A percentile compares a stretch with the other conserved stretches of the same genome.
Evolutionary conservation across 2,113 vertebrate species (phyloP).

Genomic region (Tenrec ecaudatus): DNA sequence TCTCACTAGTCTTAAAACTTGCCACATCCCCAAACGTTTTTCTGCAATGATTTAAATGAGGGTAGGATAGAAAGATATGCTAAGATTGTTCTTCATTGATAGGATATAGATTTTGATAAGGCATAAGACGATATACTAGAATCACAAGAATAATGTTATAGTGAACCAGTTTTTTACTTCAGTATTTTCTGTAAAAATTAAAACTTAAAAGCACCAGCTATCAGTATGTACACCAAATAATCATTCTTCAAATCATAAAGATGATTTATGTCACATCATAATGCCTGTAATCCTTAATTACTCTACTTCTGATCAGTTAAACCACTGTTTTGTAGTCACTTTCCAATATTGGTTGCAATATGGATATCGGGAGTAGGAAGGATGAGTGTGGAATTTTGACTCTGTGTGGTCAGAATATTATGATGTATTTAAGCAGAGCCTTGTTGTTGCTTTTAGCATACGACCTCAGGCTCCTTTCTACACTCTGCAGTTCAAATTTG

Average conservation of each 20-base stretch:
- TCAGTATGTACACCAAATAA: neutral
- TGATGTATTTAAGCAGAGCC: conserved; percentile 63
- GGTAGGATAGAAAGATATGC: neutral
- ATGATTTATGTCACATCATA: neutral
- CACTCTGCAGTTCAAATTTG: conserved; percentile 73
- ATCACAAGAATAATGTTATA: neutral
- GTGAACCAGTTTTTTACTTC: neutral
- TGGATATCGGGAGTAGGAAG: neutral
- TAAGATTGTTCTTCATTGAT: neutral
- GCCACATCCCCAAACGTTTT: neutral
- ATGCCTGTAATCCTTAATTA: neutral
- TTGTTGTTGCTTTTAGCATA: conserved; percentile 30
- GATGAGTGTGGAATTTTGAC: conserved; percentile 42
- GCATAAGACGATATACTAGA: neutral
- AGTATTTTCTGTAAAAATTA: neutral
- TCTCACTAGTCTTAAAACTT: conserved; percentile 31
- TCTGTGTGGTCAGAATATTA: conserved; percentile 64
- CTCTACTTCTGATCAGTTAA: conserved; percentile 25
- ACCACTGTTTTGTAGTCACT: neutral
- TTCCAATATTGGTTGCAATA: conserved; percentile 51
- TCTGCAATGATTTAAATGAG: neutral
- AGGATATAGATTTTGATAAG: neutral
- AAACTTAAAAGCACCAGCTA: neutral
- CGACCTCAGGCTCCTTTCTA: conserved; percentile 65
- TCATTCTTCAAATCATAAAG: neutral